A percentile compares a stretch with the other conserved stretches of the same genome.
These are phyloP conservation scores for Centruroides vittatus DNA, from an alignment of 1,140 invertebrate species.

Conservation along the genomic window DNA sequence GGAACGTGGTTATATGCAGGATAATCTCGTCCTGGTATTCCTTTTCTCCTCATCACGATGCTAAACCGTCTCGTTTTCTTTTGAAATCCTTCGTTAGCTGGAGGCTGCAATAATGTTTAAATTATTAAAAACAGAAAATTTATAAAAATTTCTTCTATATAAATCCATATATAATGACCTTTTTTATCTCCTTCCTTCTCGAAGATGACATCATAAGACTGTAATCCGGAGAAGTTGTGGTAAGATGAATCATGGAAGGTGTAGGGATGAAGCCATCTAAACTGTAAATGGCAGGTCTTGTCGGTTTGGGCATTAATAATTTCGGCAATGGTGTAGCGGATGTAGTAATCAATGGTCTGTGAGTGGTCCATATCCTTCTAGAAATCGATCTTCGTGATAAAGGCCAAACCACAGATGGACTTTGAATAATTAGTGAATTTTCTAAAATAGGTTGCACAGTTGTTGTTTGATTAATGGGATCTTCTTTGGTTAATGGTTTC, in stretches of 20 bases:
- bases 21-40: conserved; percentile 31
- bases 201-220: neutral
- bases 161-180: too few species aligned
- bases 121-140: too few species aligned
- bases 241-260: conserved; percentile 12
- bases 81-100: too few species aligned
- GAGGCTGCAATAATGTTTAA: too few species aligned
- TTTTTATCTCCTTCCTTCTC: neutral
- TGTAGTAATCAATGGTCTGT: neutral
- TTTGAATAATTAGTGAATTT: neutral
- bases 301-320: conserved; percentile 13
- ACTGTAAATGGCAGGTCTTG: conserved; percentile 18
- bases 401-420: neutral
- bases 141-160: too few species aligned
- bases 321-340: neutral
- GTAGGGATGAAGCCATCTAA: conserved; percentile 19
- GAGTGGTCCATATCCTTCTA: neutral
- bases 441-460: too few species aligned
- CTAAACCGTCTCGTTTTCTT: neutral
- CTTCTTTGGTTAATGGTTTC: too few species aligned
- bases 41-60: conserved; percentile 15
- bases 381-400: neutral
- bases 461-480: too few species aligned
- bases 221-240: neutral
- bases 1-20: conserved; percentile 28